A percentile compares a stretch with the other conserved stretches of the same genome.
Conservation (phyloP, 2,797 vertebrate genomes). For the Sebastes nivosus region DNA sequence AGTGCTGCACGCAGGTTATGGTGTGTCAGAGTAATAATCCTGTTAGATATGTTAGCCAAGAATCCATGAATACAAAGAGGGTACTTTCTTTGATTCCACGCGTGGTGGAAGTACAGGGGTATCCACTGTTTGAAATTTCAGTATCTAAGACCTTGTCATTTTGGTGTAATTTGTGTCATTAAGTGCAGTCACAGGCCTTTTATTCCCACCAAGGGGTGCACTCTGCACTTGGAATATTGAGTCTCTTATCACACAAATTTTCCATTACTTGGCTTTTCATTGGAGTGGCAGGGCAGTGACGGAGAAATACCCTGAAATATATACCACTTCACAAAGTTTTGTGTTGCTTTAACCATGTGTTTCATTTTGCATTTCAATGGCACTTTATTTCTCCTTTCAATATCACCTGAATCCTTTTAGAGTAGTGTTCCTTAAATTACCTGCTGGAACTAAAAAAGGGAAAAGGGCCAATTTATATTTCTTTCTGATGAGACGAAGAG, state of each 20-base stretch:
- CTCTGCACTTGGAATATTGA: constrained; percentile 48
- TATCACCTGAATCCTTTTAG: not conserved
- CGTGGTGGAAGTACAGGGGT: constrained; percentile 44
- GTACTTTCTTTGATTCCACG: constrained; percentile 61
- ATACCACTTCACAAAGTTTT: constrained; percentile 4
- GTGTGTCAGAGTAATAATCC: constrained; percentile 69
- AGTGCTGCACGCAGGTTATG: constrained; percentile 39
- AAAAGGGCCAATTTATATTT: not conserved
- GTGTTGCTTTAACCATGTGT: not conserved
- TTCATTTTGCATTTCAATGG: constrained; percentile 18
- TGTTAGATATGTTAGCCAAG: constrained; percentile 63
- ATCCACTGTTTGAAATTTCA: constrained; percentile 57
- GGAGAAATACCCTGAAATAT: constrained; percentile 21
- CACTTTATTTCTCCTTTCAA: constrained; percentile 2
- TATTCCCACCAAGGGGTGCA: constrained; percentile 26
- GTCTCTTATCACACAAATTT: constrained; percentile 51
- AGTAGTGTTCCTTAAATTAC: not conserved
- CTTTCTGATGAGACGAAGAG: constrained; percentile 1
- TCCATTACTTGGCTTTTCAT: constrained; percentile 43
- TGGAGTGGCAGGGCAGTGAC: constrained; percentile 18
- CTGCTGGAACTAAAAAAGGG: not conserved
- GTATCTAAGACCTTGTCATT: constrained; percentile 60
- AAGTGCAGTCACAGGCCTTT: constrained; percentile 49
- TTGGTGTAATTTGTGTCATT: constrained; percentile 64
- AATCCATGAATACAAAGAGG: constrained; percentile 72